These are phyloP conservation scores for Rhinopithecus roxellana DNA, from an alignment of 2,113 vertebrate species.

Conservation along the genomic window DNA sequence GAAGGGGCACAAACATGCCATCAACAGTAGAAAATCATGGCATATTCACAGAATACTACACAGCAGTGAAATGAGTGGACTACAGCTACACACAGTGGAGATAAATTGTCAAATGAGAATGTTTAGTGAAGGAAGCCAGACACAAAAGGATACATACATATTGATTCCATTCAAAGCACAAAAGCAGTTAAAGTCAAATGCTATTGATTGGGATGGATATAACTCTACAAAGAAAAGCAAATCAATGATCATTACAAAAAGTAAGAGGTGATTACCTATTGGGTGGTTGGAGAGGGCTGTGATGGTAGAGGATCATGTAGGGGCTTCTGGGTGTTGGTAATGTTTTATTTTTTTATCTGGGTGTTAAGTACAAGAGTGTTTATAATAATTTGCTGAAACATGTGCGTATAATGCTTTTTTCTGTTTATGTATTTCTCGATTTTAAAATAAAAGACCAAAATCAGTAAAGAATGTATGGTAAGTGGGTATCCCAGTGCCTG, in stretches of 20 bases:
- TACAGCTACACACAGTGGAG: not conserved
- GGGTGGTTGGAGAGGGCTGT: not conserved
- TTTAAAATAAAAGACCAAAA: not conserved
- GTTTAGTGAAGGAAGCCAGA: not conserved
- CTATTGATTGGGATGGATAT: not conserved
- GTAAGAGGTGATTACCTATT: not conserved
- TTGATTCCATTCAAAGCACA: not conserved
- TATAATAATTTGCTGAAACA: not conserved
- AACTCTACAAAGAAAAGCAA: not conserved
- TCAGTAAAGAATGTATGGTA: not conserved
- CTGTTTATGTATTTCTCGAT: not conserved
- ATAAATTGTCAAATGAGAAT: not conserved
- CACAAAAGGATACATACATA: not conserved
- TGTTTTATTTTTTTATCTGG: not conserved
- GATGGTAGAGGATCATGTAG: not conserved
- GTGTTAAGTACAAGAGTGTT: not conserved
- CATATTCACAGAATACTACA: not conserved
- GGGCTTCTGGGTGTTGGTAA: not conserved
- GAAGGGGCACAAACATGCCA: not conserved
- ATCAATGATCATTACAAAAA: not conserved
- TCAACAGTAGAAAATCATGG: not conserved
- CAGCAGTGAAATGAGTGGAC: not conserved
- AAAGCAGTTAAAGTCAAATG: not conserved
- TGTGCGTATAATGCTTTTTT: not conserved
- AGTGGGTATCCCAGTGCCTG: not conserved